Evolutionary conservation across 2,888 invertebrate genomes (phyloP).

Genomic region (Strigamia transsilvanica): DNA sequence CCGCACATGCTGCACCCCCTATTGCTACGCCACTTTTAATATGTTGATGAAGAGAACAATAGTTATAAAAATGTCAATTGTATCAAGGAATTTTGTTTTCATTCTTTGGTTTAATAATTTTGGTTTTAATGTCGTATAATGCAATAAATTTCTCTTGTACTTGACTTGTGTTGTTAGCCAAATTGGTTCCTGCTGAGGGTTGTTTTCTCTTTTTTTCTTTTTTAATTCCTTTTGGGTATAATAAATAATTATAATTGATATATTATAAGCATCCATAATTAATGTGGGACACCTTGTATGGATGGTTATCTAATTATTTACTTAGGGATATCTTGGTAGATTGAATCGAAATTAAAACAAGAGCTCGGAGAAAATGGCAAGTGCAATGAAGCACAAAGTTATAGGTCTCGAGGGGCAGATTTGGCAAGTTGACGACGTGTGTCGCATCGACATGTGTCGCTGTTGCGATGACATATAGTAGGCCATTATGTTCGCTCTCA

Average conservation of each 20-base stretch:
- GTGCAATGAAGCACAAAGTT: slow-evolving; percentile 30
- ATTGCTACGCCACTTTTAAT: too few species aligned
- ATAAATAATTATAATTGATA: slow-evolving; percentile 21
- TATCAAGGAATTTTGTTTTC: too few species aligned
- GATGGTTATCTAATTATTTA: slow-evolving; percentile 37
- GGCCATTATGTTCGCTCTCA: slow-evolving; percentile 39
- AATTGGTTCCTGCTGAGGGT: too few species aligned
- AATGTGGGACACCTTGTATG: slow-evolving; percentile 12
- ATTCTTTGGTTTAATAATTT: too few species aligned
- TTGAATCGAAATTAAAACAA: slow-evolving; percentile 23
- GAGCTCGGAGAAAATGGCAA: slow-evolving; percentile 30
- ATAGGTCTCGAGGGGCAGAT: slow-evolving; percentile 38
- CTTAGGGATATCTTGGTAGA: slow-evolving; percentile 15
- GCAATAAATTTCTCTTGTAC: too few species aligned
- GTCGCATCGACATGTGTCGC: slow-evolving; percentile 41
- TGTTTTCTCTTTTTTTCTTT: background rate
- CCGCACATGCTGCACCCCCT: too few species aligned
- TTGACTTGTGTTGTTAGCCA: too few species aligned
- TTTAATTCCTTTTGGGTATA: background rate
- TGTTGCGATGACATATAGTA: slow-evolving; percentile 39
- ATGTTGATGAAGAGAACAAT: too few species aligned
- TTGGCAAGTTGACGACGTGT: slow-evolving; percentile 37
- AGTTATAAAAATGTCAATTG: too few species aligned
- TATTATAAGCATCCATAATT: background rate
- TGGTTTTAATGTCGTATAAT: too few species aligned